Conservation (phyloP, 1,140 invertebrate genomes). For the Aphelinus certus region DNA sequence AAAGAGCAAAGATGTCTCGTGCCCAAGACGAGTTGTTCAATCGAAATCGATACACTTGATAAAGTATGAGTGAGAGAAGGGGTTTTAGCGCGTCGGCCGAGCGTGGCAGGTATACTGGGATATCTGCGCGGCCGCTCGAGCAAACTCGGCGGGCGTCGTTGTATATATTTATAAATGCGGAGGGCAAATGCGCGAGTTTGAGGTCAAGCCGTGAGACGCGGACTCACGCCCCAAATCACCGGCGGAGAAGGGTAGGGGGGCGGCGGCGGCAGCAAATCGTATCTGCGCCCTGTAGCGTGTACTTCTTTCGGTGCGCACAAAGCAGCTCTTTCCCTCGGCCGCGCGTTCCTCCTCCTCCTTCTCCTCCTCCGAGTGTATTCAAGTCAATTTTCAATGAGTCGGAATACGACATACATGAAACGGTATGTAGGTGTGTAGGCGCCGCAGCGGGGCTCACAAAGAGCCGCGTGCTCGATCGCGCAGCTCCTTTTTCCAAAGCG, state of each 20-base stretch:
- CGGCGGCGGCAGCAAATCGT: too few species aligned
- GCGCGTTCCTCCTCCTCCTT: conserved; percentile 52
- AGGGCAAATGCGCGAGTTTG: background rate
- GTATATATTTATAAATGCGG: too few species aligned
- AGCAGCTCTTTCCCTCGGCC: conserved; percentile 14
- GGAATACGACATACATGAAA: conserved; percentile 64
- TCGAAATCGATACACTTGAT: too few species aligned
- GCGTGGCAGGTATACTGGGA: too few species aligned
- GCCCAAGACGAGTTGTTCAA: too few species aligned
- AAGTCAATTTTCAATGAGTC: conserved; percentile 67
- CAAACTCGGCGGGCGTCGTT: too few species aligned
- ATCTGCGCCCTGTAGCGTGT: too few species aligned
- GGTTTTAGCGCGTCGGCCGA: too few species aligned
- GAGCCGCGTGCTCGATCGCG: conserved; percentile 43
- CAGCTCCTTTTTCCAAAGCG: conserved; percentile 15
- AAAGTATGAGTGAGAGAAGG: too few species aligned
- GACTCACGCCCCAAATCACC: conserved; percentile 11
- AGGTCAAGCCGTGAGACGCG: background rate
- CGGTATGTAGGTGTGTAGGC: conserved; percentile 53
- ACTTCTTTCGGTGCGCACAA: background rate
- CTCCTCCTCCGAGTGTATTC: conserved; percentile 44
- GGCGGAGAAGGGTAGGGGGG: background rate
- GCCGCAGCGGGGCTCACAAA: conserved; percentile 51
- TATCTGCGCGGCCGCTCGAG: too few species aligned
- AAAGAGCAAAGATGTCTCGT: too few species aligned